Percentiles rank a stretch among this genome's conserved stretches.
Evolutionary conservation across 2,113 vertebrate genomes (phyloP).

Genomic region (Shinisaurus crocodilurus): DNA sequence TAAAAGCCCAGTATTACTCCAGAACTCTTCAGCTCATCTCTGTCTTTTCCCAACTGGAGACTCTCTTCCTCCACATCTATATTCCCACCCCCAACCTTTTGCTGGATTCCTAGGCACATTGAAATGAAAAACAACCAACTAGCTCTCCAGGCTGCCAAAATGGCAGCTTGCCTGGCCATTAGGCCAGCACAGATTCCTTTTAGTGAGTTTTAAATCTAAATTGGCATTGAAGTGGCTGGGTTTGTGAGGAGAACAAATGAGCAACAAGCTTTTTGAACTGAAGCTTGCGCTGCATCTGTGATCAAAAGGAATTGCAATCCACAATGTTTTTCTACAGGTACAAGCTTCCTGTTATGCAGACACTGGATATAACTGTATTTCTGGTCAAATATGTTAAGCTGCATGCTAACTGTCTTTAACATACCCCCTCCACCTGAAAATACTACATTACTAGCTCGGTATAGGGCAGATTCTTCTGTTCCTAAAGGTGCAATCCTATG

Average conservation of each 20-base stretch:
- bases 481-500: too few relatives aligned
- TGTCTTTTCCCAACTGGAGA: not conserved
- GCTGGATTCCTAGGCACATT: not conserved
- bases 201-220: not conserved
- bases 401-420: not conserved
- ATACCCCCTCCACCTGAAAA: not conserved
- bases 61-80: not conserved
- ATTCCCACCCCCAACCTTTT: not conserved
- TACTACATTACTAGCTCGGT: not conserved
- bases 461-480: too few relatives aligned
- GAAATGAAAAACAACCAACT: not conserved
- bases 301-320: not conserved
- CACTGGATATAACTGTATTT: not conserved
- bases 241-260: not conserved
- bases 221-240: not conserved
- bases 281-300: not conserved
- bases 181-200: not conserved
- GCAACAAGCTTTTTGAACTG: not conserved
- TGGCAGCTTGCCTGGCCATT: not conserved
- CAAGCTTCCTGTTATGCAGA: not conserved
- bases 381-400: not conserved
- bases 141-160: not conserved
- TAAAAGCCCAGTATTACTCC: conserved; percentile 16
- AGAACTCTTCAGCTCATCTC: conserved; percentile 16
- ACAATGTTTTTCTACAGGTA: not conserved